Conservation (phyloP, 2,888 invertebrate genomes). For the Pseudococcus jackbeardsleyi region DNA sequence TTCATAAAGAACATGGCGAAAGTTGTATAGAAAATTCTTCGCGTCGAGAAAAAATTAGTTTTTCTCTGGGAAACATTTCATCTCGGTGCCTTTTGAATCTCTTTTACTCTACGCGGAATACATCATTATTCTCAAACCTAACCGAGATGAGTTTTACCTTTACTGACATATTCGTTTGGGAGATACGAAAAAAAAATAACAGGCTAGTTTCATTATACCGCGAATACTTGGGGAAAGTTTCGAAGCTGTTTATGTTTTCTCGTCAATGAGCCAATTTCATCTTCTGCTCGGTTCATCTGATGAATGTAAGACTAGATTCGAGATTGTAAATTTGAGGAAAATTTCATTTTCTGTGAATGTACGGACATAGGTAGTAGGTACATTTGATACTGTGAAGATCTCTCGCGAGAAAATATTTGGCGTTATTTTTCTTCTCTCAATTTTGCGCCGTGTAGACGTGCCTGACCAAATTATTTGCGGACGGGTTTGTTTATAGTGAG, state of each 20-base stretch:
- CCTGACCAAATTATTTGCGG: not conserved
- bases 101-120: not conserved
- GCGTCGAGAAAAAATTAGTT: not conserved
- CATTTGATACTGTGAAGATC: not conserved
- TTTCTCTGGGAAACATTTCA: not conserved
- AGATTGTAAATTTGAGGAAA: slow-evolving; percentile 28
- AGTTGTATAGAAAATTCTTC: not conserved
- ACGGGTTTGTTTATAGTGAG: slow-evolving; percentile 10
- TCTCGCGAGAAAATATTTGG: not conserved
- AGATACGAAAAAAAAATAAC: not conserved
- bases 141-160: not conserved
- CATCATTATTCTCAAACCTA: not conserved
- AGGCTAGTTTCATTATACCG: not conserved
- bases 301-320: not conserved
- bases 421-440: not conserved
- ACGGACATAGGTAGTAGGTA: not conserved
- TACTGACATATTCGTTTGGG: not conserved
- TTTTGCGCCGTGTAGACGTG: not conserved
- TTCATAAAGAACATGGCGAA: not conserved
- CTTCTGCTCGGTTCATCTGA: not conserved
- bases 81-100: not conserved
- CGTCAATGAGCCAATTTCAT: not conserved
- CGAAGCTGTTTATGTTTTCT: not conserved
- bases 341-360: not conserved
- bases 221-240: not conserved